Percentiles rank a stretch among this genome's conserved stretches.
Evolutionary conservation across 2,888 invertebrate species (phyloP).

Genomic region (Tipula vernalis): DNA sequence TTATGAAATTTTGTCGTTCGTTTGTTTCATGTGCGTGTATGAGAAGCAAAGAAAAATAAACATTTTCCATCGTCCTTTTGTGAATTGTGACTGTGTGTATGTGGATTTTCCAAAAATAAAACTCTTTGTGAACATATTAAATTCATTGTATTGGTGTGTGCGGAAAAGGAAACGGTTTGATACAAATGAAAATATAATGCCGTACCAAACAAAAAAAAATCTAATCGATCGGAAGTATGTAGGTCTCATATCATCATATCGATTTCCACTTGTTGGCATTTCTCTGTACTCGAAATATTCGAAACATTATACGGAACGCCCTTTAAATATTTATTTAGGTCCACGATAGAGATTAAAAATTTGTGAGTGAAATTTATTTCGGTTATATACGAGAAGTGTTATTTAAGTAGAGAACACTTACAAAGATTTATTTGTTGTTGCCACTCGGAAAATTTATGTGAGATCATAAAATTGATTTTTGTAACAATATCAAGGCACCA

Average conservation of each 20-base stretch:
- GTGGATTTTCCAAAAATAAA: background rate
- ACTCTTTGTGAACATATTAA: background rate
- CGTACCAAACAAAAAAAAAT: background rate
- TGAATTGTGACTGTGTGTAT: too few species aligned
- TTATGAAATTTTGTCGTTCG: background rate
- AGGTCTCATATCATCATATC: background rate
- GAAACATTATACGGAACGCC: background rate
- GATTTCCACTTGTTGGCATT: background rate
- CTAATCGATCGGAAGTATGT: background rate
- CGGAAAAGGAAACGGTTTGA: background rate
- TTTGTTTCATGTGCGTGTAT: background rate
- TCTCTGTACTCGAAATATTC: background rate
- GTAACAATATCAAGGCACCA: background rate
- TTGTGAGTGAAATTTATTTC: background rate
- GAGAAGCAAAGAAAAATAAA: background rate
- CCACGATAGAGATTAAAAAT: background rate
- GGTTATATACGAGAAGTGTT: background rate
- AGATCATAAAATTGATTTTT: background rate
- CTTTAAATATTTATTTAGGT: background rate
- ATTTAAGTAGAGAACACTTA: background rate
- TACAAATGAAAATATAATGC: background rate
- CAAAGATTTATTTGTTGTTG: background rate
- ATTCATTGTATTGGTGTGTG: too few species aligned
- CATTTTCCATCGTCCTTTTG: background rate
- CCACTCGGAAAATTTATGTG: background rate